A percentile compares a stretch with the other conserved stretches of the same genome.
Evolutionary conservation across 1,140 invertebrate species (phyloP).

Genomic region (Nasonia vitripennis): DNA sequence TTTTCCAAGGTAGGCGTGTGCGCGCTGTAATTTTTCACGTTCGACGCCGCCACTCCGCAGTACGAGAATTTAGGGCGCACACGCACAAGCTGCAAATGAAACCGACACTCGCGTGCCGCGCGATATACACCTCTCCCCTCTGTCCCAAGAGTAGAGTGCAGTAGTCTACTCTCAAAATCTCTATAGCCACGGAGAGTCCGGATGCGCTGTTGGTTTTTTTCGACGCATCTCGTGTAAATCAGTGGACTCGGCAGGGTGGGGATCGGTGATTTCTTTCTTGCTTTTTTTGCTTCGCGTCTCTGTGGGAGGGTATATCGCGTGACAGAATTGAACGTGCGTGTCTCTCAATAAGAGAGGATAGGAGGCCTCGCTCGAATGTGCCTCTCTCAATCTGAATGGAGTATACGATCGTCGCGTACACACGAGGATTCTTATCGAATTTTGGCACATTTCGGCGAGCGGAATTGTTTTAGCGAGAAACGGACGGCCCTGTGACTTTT

Average conservation of each 20-base stretch:
- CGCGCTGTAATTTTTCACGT: conserved; percentile 29
- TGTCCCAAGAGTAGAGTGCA: too few relatives aligned
- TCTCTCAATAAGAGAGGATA: background rate
- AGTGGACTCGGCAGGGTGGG: background rate
- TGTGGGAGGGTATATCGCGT: background rate
- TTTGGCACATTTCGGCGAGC: background rate
- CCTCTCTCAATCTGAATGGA: background rate
- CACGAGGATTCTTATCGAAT: background rate
- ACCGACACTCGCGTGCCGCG: conserved; percentile 15
- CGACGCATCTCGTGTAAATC: conserved; percentile 11
- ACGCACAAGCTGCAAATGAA: conserved; percentile 24
- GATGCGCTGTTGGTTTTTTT: background rate
- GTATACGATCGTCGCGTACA: background rate
- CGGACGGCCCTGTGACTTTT: background rate
- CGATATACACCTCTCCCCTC: background rate
- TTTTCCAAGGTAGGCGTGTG: background rate
- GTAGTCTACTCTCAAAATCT: too few relatives aligned
- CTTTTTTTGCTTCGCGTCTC: background rate
- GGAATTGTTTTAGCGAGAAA: background rate
- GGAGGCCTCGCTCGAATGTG: background rate
- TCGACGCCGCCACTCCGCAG: background rate
- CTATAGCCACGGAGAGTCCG: background rate
- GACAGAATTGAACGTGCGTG: conserved; percentile 6
- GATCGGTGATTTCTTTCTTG: conserved; percentile 2
- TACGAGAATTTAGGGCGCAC: background rate